phyloP scores from a whole-genome alignment of 2,888 invertebrate genomes.

The Rhagonycha fulva region DNA sequence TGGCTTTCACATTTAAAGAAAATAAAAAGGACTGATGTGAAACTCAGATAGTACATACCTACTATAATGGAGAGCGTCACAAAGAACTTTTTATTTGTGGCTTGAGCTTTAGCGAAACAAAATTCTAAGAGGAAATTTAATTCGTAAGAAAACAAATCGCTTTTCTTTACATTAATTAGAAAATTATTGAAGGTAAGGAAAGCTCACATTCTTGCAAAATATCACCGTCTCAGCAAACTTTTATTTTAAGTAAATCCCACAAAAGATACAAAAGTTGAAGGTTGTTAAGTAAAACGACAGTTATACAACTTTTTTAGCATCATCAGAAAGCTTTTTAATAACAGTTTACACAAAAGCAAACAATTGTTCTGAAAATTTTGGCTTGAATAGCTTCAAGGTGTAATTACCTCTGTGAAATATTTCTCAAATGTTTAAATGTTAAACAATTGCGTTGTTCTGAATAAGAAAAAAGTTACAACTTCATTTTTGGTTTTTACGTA shows the following conservation, averaged over 20 bases:
- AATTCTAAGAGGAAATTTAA: not conserved
- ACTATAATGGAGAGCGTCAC: not conserved
- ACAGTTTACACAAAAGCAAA: conserved; percentile 1
- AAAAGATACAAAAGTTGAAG: not conserved
- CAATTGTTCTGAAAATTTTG: not conserved
- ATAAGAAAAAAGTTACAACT: not conserved
- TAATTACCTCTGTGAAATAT: not conserved
- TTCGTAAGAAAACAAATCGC: not conserved
- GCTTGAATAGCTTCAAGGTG: not conserved
- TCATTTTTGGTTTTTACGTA: not conserved
- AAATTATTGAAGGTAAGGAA: not conserved
- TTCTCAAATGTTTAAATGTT: not conserved
- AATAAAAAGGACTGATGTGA: not conserved
- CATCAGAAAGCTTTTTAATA: conserved; percentile 1
- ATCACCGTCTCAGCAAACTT: not conserved
- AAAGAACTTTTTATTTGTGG: not conserved
- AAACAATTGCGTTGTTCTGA: not conserved
- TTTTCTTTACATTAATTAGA: not conserved
- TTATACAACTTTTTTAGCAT: conserved; percentile 1
- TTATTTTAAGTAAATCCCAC: not conserved
- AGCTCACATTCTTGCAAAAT: not conserved
- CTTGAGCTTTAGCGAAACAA: not conserved
- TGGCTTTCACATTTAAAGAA: not conserved
- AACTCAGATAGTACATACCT: not conserved
- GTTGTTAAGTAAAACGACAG: not conserved